phyloP scores from a whole-genome alignment of 2,113 vertebrate species.

The Rhizomys pruinosus region DNA sequence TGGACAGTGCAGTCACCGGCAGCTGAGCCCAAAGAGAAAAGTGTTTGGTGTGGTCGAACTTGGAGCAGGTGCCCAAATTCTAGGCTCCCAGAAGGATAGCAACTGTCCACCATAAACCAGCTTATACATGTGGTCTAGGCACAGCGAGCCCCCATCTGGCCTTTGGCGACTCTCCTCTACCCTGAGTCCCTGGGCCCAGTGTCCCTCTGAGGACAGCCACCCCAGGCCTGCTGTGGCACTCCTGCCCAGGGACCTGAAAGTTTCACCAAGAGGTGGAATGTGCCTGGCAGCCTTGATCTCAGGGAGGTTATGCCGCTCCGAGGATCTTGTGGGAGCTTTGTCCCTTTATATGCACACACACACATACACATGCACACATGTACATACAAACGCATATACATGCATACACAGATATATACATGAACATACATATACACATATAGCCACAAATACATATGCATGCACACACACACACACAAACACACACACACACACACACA shows the following conservation, averaged over 20 bases:
- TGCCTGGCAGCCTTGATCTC: not conserved
- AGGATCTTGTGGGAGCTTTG: not conserved
- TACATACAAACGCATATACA: too few species aligned
- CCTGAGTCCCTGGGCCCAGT: not conserved
- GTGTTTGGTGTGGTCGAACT: fast-evolving
- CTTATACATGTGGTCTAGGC: not conserved
- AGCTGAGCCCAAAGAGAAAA: fast-evolving
- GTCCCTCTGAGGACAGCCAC: not conserved
- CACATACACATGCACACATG: not conserved
- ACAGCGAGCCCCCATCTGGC: not conserved
- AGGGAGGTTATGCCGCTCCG: too few species aligned
- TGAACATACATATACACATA: too few species aligned
- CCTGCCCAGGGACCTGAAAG: not conserved
- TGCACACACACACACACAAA: not conserved
- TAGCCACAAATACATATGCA: not conserved
- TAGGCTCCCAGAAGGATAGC: not conserved
- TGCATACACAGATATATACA: too few species aligned
- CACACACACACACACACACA: not conserved
- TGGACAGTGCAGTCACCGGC: too few species aligned
- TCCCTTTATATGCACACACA: not conserved
- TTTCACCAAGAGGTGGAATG: too few species aligned
- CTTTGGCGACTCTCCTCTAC: too few species aligned
- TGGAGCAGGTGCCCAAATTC: too few species aligned
- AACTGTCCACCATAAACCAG: not conserved
- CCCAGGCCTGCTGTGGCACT: not conserved